Percentiles rank a stretch among this genome's conserved stretches.
Conservation (phyloP, 1,140 invertebrate species). For the Trachymyrmex cornetzi region DNA sequence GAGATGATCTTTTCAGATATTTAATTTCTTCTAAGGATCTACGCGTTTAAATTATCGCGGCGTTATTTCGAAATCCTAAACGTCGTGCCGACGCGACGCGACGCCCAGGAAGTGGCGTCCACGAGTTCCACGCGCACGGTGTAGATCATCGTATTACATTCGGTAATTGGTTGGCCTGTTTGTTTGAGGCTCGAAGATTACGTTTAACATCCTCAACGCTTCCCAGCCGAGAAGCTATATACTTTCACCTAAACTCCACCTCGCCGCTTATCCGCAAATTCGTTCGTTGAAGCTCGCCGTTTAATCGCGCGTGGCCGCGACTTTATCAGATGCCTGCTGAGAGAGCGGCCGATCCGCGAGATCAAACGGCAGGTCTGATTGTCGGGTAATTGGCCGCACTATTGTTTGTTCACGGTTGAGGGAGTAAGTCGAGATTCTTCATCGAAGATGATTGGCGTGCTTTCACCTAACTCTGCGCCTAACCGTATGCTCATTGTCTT, state of each 20-base stretch:
- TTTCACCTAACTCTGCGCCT: constrained; percentile 73
- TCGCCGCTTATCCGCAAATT: constrained; percentile 33
- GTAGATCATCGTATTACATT: constrained; percentile 69
- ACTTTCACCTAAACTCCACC: constrained; percentile 66
- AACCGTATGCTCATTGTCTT: constrained; percentile 72
- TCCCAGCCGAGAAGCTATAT: neutral
- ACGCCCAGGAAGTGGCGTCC: constrained; percentile 20
- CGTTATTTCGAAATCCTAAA: constrained; percentile 31
- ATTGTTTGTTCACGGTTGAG: constrained; percentile 76
- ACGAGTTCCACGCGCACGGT: constrained; percentile 6
- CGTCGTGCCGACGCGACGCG: constrained; percentile 19
- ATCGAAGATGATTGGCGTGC: constrained; percentile 73
- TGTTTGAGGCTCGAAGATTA: constrained; percentile 62
- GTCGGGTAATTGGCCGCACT: constrained; percentile 68
- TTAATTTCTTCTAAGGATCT: constrained; percentile 39
- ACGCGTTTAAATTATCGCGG: constrained; percentile 7
- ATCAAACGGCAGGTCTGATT: constrained; percentile 61
- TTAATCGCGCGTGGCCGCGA: constrained; percentile 39
- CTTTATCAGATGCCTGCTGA: constrained; percentile 57
- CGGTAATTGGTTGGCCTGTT: constrained; percentile 76
- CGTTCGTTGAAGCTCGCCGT: constrained; percentile 21
- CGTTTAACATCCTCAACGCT: constrained; percentile 36
- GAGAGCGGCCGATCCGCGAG: constrained; percentile 53
- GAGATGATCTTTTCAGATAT: constrained; percentile 15
- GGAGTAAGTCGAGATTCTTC: constrained; percentile 70